Base-by-base conservation (phyloP, 2,888 invertebrate species). In the Ametastegia equiseti region DNA sequence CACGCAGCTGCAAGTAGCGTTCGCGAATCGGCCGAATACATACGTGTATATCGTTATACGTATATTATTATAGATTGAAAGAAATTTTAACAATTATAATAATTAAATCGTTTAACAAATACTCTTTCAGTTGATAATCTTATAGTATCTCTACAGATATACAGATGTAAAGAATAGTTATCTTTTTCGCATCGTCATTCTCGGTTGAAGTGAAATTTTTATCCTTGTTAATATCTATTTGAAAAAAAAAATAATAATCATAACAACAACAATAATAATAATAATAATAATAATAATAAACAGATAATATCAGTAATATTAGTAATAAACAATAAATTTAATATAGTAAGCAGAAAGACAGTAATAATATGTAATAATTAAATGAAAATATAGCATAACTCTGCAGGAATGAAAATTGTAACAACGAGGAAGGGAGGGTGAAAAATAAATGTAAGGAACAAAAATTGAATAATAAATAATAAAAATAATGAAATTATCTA, bases 21-120 rank as follows among this genome's bases (percentile, higher is more conserved):
- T 89, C 88, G 86, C 86, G 87, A 87, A 89, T 88, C 89, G 89
- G 88, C 88, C 88, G 87, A 88, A 86, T 87, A 85, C 27, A 63
- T 77, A 82, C 9, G 11, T 75, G 47, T 11, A 54, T 0, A 23
- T 36, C 15, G 1, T 71, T 81, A 15, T 36, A 80, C n/a, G 79
- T 57, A 78, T 80, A 75, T 69, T 15, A 63, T 79, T 67, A 80
- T 77, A 81, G 50, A 71, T 50, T 81, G 54, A 65, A 80, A n/a
- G n/a, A n/a, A 80, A 50, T 60, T 69, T 78, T 23, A 54, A 54
- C 23, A 54, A 54, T 54, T 54, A 23, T 42, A 1, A 23, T 7
- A 54, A 54, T 54, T 23, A 9, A 19, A 2, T 23, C 7, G 19
- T 9, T n/a, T 5, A 9, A 54, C n/a, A 47, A 1, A 47, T 47